These are phyloP conservation scores for Nycticryphes semicollaris DNA, from an alignment of 2,113 vertebrate genomes.

Conservation along the genomic window DNA sequence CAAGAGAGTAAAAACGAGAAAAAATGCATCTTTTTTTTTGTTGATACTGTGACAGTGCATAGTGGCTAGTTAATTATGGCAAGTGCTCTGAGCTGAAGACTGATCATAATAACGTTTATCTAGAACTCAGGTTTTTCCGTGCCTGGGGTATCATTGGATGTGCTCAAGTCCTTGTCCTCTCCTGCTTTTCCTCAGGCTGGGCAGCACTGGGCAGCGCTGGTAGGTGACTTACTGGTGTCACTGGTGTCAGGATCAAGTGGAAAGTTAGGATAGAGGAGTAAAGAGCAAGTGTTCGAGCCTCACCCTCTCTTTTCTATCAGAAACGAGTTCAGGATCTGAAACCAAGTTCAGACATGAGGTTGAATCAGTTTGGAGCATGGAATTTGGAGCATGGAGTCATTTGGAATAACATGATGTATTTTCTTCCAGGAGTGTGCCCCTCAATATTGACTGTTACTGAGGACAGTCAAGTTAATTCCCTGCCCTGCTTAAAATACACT, in stretches of 20 bases:
- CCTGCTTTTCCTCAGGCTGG: slow-evolving; percentile 70
- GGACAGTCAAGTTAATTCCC: slow-evolving; percentile 49
- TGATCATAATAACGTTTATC: slow-evolving; percentile 63
- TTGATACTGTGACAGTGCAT: slow-evolving; percentile 59
- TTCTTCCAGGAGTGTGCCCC: slow-evolving; percentile 60
- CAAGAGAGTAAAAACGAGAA: background rate
- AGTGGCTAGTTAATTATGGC: slow-evolving; percentile 52
- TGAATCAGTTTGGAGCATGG: slow-evolving; percentile 37
- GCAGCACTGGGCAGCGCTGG: slow-evolving; percentile 65
- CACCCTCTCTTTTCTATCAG: slow-evolving; percentile 36
- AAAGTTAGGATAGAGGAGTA: slow-evolving; percentile 50
- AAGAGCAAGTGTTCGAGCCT: slow-evolving; percentile 47
- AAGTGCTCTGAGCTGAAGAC: slow-evolving; percentile 57
- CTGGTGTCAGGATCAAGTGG: slow-evolving; percentile 71
- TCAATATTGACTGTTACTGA: slow-evolving; percentile 54
- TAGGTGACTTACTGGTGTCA: slow-evolving; percentile 63
- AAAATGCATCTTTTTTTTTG: slow-evolving; percentile 1
- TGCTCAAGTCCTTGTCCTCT: slow-evolving; percentile 70
- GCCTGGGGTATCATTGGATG: slow-evolving; percentile 67
- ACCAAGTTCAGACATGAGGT: slow-evolving; percentile 29
- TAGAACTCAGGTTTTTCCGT: slow-evolving; percentile 69
- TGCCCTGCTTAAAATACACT: slow-evolving; percentile 13
- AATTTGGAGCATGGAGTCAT: background rate
- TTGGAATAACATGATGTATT: slow-evolving; percentile 39
- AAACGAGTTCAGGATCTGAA: slow-evolving; percentile 53